These are phyloP conservation scores for Plutomurus gul DNA, from an alignment of 1,140 invertebrate species.

Conservation along the genomic window DNA sequence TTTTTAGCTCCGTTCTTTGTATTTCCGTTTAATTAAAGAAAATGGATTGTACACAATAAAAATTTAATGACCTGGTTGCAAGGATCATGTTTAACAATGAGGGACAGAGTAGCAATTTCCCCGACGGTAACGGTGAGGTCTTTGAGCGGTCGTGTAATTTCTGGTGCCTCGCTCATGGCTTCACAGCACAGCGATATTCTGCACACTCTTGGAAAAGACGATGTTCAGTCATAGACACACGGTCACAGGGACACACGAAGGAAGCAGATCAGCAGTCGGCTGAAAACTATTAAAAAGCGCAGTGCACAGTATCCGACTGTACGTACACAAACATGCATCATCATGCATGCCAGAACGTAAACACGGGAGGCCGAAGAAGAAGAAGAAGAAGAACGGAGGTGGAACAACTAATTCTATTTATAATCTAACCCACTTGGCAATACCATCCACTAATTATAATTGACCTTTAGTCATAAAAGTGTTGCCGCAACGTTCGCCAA, in stretches of 20 bases:
- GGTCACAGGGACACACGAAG: too few relatives aligned
- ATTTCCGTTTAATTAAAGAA: not conserved
- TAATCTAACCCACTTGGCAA: conserved; percentile 2
- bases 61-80: not conserved
- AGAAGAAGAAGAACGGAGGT: too few relatives aligned
- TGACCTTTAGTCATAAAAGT: not conserved
- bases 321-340: too few relatives aligned
- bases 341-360: too few relatives aligned
- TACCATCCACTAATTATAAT: not conserved
- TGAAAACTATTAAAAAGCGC: too few relatives aligned
- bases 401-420: too few relatives aligned
- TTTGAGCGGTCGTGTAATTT: conserved; percentile 1
- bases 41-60: not conserved
- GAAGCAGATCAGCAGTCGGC: too few relatives aligned
- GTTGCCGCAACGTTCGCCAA: not conserved
- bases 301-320: too few relatives aligned
- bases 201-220: too few relatives aligned
- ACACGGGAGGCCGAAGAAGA: too few relatives aligned
- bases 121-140: not conserved
- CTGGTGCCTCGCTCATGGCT: not conserved
- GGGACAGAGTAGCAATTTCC: not conserved
- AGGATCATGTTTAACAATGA: not conserved
- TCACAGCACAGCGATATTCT: not conserved
- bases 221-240: too few relatives aligned
- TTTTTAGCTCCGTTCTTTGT: too few relatives aligned